Percentiles rank a stretch among this genome's conserved stretches.
phyloP scores from a whole-genome alignment of 2,888 invertebrate species.

The Hydriomena furcata region DNA sequence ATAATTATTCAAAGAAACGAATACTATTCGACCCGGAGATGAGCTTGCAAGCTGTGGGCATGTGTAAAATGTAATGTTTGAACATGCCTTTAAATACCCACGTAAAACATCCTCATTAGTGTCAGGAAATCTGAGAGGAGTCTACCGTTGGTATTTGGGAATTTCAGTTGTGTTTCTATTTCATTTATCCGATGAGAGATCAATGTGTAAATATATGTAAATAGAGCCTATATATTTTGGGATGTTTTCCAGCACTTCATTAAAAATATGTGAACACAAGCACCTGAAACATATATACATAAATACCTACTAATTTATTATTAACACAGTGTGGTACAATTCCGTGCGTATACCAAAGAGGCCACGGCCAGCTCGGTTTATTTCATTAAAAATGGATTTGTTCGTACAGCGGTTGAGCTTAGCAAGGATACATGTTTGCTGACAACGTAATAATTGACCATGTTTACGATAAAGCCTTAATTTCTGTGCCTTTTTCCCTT shows the following conservation, averaged over 20 bases:
- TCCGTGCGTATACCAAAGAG: slow-evolving; percentile 33
- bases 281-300: no score
- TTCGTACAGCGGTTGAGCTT: slow-evolving; percentile 22
- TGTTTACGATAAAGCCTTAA: slow-evolving; percentile 20
- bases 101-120: no score
- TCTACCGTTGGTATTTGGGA: no score
- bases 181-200: no score
- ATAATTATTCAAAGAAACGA: not conserved
- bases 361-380: slow-evolving; percentile 29
- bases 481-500: slow-evolving; percentile 1
- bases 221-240: not conserved
- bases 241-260: not conserved
- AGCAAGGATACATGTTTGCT: slow-evolving; percentile 21
- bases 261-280: no score
- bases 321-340: slow-evolving; percentile 28
- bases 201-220: no score
- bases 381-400: slow-evolving; percentile 40
- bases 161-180: no score
- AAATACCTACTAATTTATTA: slow-evolving; percentile 33
- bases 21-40: no score
- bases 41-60: no score
- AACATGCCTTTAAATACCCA: no score
- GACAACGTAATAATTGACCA: slow-evolving; percentile 31
- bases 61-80: no score
- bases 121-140: no score